Evolutionary conservation across 2,888 invertebrate species (phyloP).

Genomic region (Blastobasis adustella): DNA sequence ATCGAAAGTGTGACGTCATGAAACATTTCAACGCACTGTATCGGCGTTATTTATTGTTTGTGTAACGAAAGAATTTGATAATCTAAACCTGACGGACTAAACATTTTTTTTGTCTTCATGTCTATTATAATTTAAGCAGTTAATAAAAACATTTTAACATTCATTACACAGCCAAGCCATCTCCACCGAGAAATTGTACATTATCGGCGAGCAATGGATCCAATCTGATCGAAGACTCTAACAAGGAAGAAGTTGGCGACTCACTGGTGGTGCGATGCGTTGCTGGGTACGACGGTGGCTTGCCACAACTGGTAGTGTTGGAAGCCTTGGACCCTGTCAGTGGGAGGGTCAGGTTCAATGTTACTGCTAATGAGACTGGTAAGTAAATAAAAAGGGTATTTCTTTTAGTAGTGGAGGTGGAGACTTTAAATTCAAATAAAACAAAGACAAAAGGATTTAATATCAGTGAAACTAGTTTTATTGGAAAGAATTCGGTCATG

Average conservation of each 20-base stretch:
- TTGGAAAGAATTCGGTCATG: no score
- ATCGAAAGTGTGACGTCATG: no score
- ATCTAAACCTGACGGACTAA: no score
- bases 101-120: no score
- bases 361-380: constrained; percentile 77
- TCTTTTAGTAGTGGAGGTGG: no score
- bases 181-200: constrained; percentile 89
- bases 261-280: constrained; percentile 86
- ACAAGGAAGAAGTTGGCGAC: constrained; percentile 47
- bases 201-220: constrained; percentile 77
- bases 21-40: no score
- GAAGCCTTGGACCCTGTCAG: constrained; percentile 86
- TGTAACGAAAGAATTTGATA: no score
- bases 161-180: constrained; percentile 79
- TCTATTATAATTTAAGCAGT: neutral
- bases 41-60: no score
- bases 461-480: no score
- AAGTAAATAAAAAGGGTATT: constrained; percentile 23
- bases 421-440: no score
- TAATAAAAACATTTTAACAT: neutral
- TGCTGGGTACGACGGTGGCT: constrained; percentile 91
- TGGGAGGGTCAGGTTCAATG: constrained; percentile 80
- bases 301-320: constrained; percentile 87
- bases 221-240: constrained; percentile 61
- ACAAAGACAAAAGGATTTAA: no score